Percentiles rank a stretch among this genome's conserved stretches.
These are phyloP conservation scores for Hyperoplus lanceolatus DNA, from an alignment of 2,797 vertebrate genomes.

Conservation along the genomic window DNA sequence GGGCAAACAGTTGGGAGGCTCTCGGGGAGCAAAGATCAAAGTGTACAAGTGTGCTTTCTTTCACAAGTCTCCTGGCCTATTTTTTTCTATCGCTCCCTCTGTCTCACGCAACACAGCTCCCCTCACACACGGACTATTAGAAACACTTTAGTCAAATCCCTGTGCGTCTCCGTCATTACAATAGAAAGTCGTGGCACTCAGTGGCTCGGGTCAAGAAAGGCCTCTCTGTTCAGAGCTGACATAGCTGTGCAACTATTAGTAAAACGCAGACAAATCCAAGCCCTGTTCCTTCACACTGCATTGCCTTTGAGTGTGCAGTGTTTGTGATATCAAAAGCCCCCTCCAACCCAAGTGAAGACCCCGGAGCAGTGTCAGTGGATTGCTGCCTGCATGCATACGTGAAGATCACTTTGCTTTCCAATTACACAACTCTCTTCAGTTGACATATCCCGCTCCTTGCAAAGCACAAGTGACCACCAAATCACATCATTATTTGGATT, in stretches of 20 bases:
- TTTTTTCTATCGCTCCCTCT: slow-evolving; percentile 27
- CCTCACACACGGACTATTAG: slow-evolving; percentile 17
- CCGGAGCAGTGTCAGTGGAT: slow-evolving; percentile 33
- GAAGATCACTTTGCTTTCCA: slow-evolving; percentile 58
- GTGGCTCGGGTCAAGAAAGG: slow-evolving; percentile 57
- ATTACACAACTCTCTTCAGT: slow-evolving; percentile 39
- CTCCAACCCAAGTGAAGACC: slow-evolving; percentile 34
- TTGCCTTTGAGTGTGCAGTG: slow-evolving; percentile 19
- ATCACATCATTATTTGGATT: slow-evolving; percentile 74
- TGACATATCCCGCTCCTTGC: slow-evolving; percentile 41
- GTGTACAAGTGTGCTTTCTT: slow-evolving; percentile 35
- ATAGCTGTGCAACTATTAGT: slow-evolving; percentile 23
- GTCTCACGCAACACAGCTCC: slow-evolving; percentile 22
- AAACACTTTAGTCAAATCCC: slow-evolving; percentile 36
- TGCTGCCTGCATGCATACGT: slow-evolving; percentile 37
- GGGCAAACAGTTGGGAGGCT: slow-evolving; percentile 27
- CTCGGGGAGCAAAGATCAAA: slow-evolving; percentile 61
- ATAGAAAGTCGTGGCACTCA: slow-evolving; percentile 52
- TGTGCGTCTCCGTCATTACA: slow-evolving; percentile 47
- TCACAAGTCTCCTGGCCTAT: slow-evolving; percentile 25
- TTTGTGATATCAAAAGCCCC: slow-evolving; percentile 47
- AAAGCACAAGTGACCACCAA: slow-evolving; percentile 59
- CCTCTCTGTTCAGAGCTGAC: slow-evolving; percentile 45
- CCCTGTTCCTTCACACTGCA: slow-evolving; percentile 33
- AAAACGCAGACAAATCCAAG: slow-evolving; percentile 39